Conservation (phyloP, 1,140 invertebrate species). For the Scaptomyza montana region DNA sequence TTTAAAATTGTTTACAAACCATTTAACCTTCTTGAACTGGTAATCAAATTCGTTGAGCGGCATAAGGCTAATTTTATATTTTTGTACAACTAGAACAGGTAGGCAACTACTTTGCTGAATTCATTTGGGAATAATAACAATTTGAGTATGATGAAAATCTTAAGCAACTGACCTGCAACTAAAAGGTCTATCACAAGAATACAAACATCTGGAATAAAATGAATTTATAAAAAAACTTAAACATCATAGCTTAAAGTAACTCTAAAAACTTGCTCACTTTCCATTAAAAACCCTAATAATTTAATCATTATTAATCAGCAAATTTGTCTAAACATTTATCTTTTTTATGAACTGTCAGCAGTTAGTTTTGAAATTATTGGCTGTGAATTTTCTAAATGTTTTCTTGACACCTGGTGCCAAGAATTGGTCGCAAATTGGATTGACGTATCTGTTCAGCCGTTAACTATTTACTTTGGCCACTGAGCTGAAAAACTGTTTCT, state of each 20-base stretch:
- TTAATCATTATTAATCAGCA: not conserved
- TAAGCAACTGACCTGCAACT: not conserved
- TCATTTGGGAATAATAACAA: not conserved
- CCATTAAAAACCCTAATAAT: too few relatives aligned
- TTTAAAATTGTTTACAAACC: slow-evolving; percentile 35
- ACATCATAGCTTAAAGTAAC: not conserved
- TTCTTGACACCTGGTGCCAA: not conserved
- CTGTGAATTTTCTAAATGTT: not conserved
- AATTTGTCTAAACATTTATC: not conserved
- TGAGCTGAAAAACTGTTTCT: not conserved
- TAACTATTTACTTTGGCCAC: slow-evolving; percentile 34
- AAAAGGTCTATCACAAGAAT: not conserved
- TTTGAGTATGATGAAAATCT: too few relatives aligned
- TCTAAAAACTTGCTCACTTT: too few relatives aligned
- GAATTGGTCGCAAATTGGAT: too few relatives aligned
- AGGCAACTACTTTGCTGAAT: not conserved
- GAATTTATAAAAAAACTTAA: too few relatives aligned
- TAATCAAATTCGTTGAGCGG: slow-evolving; percentile 36
- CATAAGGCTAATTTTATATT: slow-evolving; percentile 18
- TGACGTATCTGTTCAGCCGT: slow-evolving; percentile 29
- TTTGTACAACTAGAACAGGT: too few relatives aligned
- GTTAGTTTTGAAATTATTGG: slow-evolving; percentile 28
- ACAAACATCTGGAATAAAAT: not conserved
- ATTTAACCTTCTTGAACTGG: slow-evolving; percentile 29
- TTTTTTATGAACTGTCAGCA: slow-evolving; percentile 4